Conservation (phyloP, 2,113 vertebrate genomes). For the Microtus oregoni region DNA sequence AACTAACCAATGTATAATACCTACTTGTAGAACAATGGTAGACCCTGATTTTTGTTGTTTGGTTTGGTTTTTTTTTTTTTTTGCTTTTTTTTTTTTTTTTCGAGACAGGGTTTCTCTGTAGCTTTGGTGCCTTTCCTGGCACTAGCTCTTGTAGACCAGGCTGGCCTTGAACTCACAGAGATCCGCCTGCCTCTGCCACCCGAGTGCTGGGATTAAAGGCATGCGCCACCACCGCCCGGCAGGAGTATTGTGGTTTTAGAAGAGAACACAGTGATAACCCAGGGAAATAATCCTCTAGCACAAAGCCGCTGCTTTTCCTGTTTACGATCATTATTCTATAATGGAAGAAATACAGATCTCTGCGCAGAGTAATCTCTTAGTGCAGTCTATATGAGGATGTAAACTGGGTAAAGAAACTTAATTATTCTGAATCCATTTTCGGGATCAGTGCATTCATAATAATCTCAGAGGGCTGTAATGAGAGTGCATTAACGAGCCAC, state of each 20-base stretch:
- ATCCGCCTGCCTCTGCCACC: too few species aligned
- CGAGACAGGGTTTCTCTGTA: too few species aligned
- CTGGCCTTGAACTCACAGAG: too few species aligned
- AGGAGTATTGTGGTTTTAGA: background rate
- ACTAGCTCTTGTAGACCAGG: too few species aligned
- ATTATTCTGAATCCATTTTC: background rate
- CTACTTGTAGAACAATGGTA: background rate
- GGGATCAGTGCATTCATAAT: background rate
- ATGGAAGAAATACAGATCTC: background rate
- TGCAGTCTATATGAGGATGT: background rate
- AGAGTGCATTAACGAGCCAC: background rate
- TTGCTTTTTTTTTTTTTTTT: too few species aligned
- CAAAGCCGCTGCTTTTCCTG: background rate
- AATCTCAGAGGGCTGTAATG: background rate
- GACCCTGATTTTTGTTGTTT: background rate
- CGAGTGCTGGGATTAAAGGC: too few species aligned
- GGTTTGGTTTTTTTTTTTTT: too few species aligned
- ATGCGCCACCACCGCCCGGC: too few species aligned
- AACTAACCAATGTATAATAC: background rate
- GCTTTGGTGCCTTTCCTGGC: too few species aligned
- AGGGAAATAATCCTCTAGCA: background rate
- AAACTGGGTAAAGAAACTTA: background rate
- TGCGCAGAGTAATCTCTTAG: background rate
- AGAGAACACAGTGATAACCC: background rate
- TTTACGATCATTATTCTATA: background rate